Conservation (phyloP, 2,888 invertebrate species). For the Chydorus sphaericus region DNA sequence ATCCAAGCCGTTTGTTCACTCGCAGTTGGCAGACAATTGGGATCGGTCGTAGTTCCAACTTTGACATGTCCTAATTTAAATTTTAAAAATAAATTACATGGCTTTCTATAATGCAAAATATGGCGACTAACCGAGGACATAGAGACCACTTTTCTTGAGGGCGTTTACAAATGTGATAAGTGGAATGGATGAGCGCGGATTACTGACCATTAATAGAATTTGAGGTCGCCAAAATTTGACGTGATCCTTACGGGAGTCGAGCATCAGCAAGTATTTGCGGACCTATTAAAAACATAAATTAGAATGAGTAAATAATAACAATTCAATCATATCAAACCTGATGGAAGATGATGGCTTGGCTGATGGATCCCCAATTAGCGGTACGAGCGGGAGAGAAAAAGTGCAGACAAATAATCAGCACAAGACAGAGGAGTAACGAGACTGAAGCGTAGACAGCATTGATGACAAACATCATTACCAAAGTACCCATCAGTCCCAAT, state of each 20-base stretch:
- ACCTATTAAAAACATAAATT: slow-evolving; percentile 37
- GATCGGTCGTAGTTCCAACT: not conserved
- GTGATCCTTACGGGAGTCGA: slow-evolving; percentile 93
- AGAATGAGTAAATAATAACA: not conserved
- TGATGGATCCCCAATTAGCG: slow-evolving; percentile 90
- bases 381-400: slow-evolving; percentile 63
- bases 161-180: slow-evolving; percentile 95
- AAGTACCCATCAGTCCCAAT: slow-evolving; percentile 66
- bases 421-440: slow-evolving; percentile 68
- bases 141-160: slow-evolving; percentile 84
- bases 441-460: slow-evolving; percentile 78
- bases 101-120: slow-evolving; percentile 30
- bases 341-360: slow-evolving; percentile 98
- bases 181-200: slow-evolving; percentile 77
- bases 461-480: slow-evolving; percentile 88
- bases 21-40: slow-evolving; percentile 48
- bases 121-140: slow-evolving; percentile 73
- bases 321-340: slow-evolving; percentile 43
- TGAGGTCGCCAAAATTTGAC: slow-evolving; percentile 99
- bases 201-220: slow-evolving; percentile 78
- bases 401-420: slow-evolving; percentile 77
- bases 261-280: slow-evolving; percentile 83
- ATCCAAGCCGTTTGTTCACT: slow-evolving; percentile 80
- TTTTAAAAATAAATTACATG: slow-evolving; percentile 8
- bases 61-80: slow-evolving; percentile 10